Conservation (phyloP, 1,140 invertebrate genomes). For the Bombus confusus region DNA sequence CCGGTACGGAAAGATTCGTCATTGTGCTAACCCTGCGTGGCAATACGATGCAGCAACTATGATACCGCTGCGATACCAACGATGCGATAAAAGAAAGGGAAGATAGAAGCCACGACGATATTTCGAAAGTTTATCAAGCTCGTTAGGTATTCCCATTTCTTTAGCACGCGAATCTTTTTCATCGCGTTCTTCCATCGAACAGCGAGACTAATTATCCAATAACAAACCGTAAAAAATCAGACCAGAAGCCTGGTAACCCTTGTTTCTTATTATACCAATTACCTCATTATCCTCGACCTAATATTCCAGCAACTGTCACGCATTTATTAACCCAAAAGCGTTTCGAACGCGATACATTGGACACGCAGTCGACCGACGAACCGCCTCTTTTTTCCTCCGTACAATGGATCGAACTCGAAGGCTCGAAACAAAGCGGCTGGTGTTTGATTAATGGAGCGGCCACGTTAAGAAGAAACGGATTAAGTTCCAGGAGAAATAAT, state of each 20-base stretch:
- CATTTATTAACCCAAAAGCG: neutral
- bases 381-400: neutral
- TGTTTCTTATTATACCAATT: neutral
- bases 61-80: neutral
- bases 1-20: neutral
- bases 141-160: neutral
- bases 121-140: neutral
- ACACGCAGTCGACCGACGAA: no score
- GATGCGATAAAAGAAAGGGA: neutral
- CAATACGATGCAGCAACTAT: neutral
- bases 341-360: neutral
- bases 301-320: neutral
- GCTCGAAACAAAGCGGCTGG: no score
- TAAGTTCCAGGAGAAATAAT: constrained; percentile 40
- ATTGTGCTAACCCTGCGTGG: neutral
- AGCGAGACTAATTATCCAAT: neutral
- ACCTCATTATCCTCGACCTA: neutral
- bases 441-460: constrained; percentile 35
- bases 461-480: constrained; percentile 24
- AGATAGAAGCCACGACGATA: neutral
- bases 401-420: neutral
- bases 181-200: neutral
- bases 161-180: neutral
- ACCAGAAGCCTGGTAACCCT: neutral
- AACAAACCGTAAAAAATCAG: neutral